phyloP scores from a whole-genome alignment of 2,888 invertebrate genomes.

The Andrena minutula region DNA sequence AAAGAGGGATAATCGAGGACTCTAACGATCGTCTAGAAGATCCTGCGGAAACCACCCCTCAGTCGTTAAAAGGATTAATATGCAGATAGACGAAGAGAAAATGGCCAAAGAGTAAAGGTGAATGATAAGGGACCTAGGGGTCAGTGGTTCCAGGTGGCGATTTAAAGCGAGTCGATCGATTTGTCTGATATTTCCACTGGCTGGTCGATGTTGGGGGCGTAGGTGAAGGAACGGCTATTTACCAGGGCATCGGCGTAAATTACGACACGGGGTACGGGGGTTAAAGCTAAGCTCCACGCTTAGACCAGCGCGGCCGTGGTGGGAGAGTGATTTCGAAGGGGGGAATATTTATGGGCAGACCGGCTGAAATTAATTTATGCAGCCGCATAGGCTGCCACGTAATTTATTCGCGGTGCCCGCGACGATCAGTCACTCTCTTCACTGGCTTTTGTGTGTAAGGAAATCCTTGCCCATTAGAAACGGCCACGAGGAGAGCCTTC shows the following conservation, averaged over 20 bases:
- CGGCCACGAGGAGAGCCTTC: constrained; percentile 67
- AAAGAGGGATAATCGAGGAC: too few relatives aligned
- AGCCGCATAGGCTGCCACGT: constrained; percentile 83
- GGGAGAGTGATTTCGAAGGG: constrained; percentile 78
- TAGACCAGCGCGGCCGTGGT: constrained; percentile 54
- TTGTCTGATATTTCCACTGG: constrained; percentile 1
- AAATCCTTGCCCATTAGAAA: constrained; percentile 78
- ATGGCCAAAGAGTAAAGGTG: neutral
- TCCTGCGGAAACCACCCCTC: too few relatives aligned
- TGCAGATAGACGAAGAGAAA: neutral
- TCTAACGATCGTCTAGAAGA: too few relatives aligned
- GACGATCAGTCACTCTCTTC: constrained; percentile 83
- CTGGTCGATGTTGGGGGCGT: neutral
- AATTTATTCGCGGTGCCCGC: constrained; percentile 82
- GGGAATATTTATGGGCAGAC: constrained; percentile 82
- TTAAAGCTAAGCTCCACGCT: constrained; percentile 47
- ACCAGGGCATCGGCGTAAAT: constrained; percentile 72
- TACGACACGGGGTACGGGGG: constrained; percentile 57
- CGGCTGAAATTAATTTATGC: constrained; percentile 84
- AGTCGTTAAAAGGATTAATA: neutral
- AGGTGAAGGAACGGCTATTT: constrained; percentile 28
- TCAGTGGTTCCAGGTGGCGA: constrained; percentile 12
- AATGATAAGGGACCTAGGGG: neutral
- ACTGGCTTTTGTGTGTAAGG: constrained; percentile 80
- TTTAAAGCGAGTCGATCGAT: constrained; percentile 3